Evolutionary conservation across 2,113 vertebrate species (phyloP).

Genomic region (Pardalotus punctatus): DNA sequence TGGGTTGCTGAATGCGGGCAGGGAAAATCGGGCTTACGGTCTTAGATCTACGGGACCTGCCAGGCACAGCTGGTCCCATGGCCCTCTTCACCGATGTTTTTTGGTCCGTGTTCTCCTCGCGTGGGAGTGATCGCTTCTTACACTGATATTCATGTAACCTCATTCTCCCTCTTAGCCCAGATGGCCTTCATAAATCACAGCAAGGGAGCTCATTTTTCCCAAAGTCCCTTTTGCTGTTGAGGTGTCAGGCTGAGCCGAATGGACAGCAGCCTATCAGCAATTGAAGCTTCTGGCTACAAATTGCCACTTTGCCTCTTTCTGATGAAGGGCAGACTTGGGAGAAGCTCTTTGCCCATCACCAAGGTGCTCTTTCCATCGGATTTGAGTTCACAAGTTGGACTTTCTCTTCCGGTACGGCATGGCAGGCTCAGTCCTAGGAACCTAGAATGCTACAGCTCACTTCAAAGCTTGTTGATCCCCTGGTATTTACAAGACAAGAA

Average conservation of each 20-base stretch:
- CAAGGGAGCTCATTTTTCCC: background rate
- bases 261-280: background rate
- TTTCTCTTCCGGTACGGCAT: background rate
- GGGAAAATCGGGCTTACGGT: rapidly evolving
- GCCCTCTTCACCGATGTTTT: background rate
- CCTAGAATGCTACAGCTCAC: background rate
- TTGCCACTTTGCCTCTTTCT: background rate
- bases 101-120: too few relatives aligned
- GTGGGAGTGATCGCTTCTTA: background rate
- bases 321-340: rapidly evolving
- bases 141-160: background rate
- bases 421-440: background rate
- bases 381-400: background rate
- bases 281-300: background rate
- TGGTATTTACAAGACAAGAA: background rate
- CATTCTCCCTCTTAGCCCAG: too few relatives aligned
- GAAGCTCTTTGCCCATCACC: background rate
- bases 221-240: background rate
- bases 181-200: background rate
- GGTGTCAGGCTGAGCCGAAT: background rate
- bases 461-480: background rate
- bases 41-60: background rate
- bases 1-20: background rate
- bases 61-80: background rate
- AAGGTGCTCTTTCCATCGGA: background rate